Evolutionary conservation across 1,140 invertebrate genomes (phyloP).

Genomic region (Fragariocoptes setiger): DNA sequence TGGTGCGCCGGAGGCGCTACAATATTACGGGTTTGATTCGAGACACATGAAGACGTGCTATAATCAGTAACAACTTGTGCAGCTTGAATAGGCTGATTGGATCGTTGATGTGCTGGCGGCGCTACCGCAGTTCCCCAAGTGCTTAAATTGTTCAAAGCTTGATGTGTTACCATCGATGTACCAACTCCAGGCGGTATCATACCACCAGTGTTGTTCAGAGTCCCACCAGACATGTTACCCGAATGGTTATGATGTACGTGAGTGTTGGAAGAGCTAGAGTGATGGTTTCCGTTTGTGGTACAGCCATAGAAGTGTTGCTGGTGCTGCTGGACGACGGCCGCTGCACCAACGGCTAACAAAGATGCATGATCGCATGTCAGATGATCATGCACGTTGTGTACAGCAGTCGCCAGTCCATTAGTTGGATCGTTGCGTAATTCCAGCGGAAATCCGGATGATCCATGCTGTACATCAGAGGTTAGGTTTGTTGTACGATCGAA

Average conservation of each 20-base stretch:
- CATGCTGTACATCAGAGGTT: neutral
- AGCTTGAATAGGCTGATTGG: too few relatives aligned
- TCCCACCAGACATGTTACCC: neutral
- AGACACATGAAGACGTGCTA: too few relatives aligned
- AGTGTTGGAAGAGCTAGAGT: neutral
- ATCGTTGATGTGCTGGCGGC: too few relatives aligned
- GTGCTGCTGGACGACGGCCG: too few relatives aligned
- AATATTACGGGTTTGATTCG: too few relatives aligned
- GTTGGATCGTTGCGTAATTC: neutral
- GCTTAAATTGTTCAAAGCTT: too few relatives aligned
- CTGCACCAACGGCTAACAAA: too few relatives aligned
- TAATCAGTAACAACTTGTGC: too few relatives aligned
- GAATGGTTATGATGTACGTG: neutral
- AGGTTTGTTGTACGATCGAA: neutral
- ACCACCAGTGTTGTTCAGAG: neutral
- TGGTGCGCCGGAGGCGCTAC: too few relatives aligned
- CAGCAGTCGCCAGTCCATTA: neutral
- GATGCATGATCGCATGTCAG: neutral
- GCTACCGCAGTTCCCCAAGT: too few relatives aligned
- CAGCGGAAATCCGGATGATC: neutral
- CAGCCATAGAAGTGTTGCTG: neutral
- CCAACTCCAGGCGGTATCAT: too few relatives aligned
- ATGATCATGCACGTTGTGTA: neutral
- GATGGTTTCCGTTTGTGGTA: neutral
- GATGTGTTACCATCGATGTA: too few relatives aligned